These are phyloP conservation scores for Chlorospingus flavigularis DNA, from an alignment of 2,797 vertebrate species.

Conservation along the genomic window DNA sequence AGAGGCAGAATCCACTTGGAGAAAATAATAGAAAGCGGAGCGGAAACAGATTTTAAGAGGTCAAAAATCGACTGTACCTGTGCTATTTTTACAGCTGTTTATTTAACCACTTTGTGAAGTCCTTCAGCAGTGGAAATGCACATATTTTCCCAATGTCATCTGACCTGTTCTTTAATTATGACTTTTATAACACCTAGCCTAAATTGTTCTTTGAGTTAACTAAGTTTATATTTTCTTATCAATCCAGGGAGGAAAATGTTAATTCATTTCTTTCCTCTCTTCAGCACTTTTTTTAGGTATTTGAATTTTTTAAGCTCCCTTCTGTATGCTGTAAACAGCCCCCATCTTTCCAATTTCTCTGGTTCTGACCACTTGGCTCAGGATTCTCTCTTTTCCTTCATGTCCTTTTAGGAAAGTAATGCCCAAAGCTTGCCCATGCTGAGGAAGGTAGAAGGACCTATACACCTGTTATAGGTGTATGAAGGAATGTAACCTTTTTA, in stretches of 20 bases:
- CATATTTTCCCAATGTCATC: background rate
- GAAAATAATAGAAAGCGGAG: conserved; percentile 11
- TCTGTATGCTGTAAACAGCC: background rate
- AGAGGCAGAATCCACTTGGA: background rate
- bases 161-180: background rate
- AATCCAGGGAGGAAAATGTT: background rate
- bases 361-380: background rate
- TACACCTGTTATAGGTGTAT: background rate
- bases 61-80: background rate
- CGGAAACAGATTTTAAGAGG: background rate
- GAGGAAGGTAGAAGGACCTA: background rate
- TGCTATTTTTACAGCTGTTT: background rate
- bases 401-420: background rate
- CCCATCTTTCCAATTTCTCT: background rate
- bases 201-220: background rate
- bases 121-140: background rate
- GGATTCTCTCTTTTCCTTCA: background rate
- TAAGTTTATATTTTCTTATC: background rate
- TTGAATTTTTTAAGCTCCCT: background rate
- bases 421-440: background rate
- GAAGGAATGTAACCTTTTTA: no score
- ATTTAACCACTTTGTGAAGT: background rate
- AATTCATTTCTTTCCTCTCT: background rate
- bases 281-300: background rate
- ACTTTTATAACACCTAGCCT: background rate